Conservation (phyloP, 2,113 vertebrate species). For the Chaetura pelagica region DNA sequence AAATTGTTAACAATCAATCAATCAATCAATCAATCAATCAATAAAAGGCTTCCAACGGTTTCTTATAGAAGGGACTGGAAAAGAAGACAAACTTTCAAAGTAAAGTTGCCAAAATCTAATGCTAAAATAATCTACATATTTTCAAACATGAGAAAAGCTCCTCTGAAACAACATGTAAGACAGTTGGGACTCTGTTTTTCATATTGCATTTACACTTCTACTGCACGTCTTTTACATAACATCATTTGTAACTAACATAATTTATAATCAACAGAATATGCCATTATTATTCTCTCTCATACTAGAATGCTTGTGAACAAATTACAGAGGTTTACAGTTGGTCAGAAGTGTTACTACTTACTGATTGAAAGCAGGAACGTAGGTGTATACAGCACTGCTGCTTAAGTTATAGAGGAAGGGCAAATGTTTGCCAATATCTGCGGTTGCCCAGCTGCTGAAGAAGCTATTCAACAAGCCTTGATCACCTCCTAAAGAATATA, state of each 20-base stretch:
- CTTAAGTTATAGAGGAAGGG: conserved; percentile 85
- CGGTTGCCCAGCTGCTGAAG: conserved; percentile 79
- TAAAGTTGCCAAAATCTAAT: not conserved
- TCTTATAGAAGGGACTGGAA: not conserved
- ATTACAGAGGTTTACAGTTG: not conserved
- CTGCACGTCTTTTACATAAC: not conserved
- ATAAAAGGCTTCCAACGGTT: not conserved
- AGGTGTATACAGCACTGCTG: conserved; percentile 77
- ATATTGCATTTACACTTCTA: not conserved
- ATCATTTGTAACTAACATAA: not conserved
- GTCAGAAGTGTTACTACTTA: conserved; percentile 60
- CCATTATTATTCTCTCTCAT: not conserved
- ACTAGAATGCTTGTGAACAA: not conserved
- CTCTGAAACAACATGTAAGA: not conserved
- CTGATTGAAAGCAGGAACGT: conserved; percentile 83
- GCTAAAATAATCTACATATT: not conserved
- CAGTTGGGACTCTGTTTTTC: not conserved
- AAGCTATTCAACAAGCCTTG: conserved; percentile 86
- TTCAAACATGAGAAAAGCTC: not conserved
- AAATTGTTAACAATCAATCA: not conserved
- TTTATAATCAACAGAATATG: not conserved
- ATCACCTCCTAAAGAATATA: conserved; percentile 81
- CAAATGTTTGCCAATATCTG: conserved; percentile 81
- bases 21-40: too few relatives aligned
- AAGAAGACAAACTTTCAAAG: not conserved